These are phyloP conservation scores for Yponomeuta malinellus DNA, from an alignment of 2,888 invertebrate genomes.

Conservation along the genomic window DNA sequence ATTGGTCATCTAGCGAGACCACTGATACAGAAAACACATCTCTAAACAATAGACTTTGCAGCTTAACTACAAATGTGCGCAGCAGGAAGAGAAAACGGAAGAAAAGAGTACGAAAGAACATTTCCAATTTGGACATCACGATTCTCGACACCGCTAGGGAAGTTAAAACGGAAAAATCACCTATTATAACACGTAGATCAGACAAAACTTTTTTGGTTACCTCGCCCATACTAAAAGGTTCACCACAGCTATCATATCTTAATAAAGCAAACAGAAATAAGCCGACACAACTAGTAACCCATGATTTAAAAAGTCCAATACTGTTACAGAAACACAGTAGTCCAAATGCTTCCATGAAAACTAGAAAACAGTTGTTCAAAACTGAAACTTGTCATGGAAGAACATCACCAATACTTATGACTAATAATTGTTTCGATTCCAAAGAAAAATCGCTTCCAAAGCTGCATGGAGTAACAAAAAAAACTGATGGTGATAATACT, in stretches of 20 bases:
- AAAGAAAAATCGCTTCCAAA: background rate
- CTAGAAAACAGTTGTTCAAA: constrained; percentile 32
- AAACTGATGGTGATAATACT: background rate
- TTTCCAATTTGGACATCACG: constrained; percentile 48
- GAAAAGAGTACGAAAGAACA: constrained; percentile 37
- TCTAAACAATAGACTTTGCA: constrained; percentile 26
- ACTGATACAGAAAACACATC: constrained; percentile 49
- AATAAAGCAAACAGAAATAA: background rate
- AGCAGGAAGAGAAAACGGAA: constrained; percentile 50
- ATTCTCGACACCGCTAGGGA: constrained; percentile 33
- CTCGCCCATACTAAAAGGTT: constrained; percentile 1
- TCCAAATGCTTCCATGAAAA: background rate
- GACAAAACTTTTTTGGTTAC: constrained; percentile 10
- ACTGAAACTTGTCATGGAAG: constrained; percentile 22
- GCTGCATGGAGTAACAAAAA: background rate
- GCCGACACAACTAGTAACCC: background rate
- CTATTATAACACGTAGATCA: constrained; percentile 27
- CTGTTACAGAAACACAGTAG: constrained; percentile 31
- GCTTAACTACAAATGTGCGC: constrained; percentile 23
- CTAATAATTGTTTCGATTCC: background rate
- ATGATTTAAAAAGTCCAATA: constrained; percentile 42
- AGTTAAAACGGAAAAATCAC: constrained; percentile 30
- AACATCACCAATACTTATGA: background rate
- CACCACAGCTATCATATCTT: background rate
- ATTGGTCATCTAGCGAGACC: constrained; percentile 57